Conservation (phyloP, 2,888 invertebrate genomes). For the Hedya salicella region DNA sequence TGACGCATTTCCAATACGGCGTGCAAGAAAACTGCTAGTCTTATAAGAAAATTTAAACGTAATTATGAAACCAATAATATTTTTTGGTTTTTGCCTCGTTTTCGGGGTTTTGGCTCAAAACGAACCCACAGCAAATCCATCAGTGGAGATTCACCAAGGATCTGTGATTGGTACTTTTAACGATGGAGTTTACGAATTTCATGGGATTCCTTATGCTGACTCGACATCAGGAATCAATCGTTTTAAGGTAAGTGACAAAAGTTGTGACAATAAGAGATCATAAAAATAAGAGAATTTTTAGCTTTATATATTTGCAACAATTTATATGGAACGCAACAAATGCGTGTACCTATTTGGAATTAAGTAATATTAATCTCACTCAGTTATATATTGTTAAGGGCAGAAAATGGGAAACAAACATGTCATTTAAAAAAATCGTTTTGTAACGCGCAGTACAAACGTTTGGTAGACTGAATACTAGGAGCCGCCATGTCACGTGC, state of each 20-base stretch:
- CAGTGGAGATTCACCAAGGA: slow-evolving; percentile 65
- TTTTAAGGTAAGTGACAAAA: slow-evolving; percentile 64
- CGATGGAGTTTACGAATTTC: slow-evolving; percentile 62
- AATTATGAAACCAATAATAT: slow-evolving; percentile 26
- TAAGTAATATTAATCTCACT: too few species aligned
- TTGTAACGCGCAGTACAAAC: too few species aligned
- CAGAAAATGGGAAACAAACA: too few species aligned
- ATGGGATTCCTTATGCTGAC: slow-evolving; percentile 77
- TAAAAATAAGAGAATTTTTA: neutral
- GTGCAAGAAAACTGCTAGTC: slow-evolving; percentile 19
- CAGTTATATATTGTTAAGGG: too few species aligned
- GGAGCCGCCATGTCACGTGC: too few species aligned
- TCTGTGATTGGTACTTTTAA: slow-evolving; percentile 61
- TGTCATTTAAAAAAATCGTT: too few species aligned
- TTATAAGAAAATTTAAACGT: slow-evolving; percentile 11
- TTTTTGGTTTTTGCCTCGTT: slow-evolving; percentile 22
- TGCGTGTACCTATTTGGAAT: too few species aligned
- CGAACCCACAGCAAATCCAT: slow-evolving; percentile 45
- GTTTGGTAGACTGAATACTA: too few species aligned
- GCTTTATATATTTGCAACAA: too few species aligned
- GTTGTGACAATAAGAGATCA: neutral
- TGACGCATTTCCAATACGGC: slow-evolving; percentile 32
- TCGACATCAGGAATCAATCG: slow-evolving; percentile 70
- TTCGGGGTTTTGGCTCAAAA: slow-evolving; percentile 21
- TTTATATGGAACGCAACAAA: too few species aligned